Base-by-base conservation (phyloP, 2,888 invertebrate genomes). In the Oligia fasciuncula region DNA sequence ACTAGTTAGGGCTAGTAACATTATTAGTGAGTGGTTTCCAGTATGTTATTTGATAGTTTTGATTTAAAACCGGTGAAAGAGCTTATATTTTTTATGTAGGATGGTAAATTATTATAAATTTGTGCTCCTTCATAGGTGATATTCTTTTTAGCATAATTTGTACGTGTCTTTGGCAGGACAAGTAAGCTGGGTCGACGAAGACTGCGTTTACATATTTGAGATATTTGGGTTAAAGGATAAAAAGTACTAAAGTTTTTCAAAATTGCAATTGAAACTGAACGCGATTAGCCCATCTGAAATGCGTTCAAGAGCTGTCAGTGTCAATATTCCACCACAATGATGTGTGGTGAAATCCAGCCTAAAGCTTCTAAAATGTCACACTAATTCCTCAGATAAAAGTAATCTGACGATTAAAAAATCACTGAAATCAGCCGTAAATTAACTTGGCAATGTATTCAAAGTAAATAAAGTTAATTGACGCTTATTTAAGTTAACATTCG, bases 401-500 rank as follows among this genome's bases (percentile, higher is more conserved):
- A 40, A 60, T 60, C 17, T n/a, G 40, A 17, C n/a, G 17, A 17
- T n/a, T 3, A 3, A 40, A 60, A 68, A 60, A 11, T 23, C 23
- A 23, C 35, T 23, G 1, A 35, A 51, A 13, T 23, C 2, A 35
- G 51, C 35, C 35, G 8, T 70, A 70, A 69, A 35, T 51, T 80
- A 62, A 73, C 66, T 68, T 51, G 4, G 62, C 46, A 76, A 54
- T 46, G 9, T 46, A 43, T 51, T 66, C 9, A n/a, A 80, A 72
- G 23, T 65, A 40, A 81, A 54, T 23, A n/a, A 51, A 49, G 23
- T 51, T 63, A 54, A 49, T 49, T 60, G 40, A 63, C 68, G 11
- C 51, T 69, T 68, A 60, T 63, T 76, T 14, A 79, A 51, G 46
- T 83, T 75, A 66, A 43, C 68, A 79, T 75, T 72, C 23, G 43